These are phyloP conservation scores for Tetranychus piercei DNA, from an alignment of 2,888 invertebrate genomes.

Conservation along the genomic window DNA sequence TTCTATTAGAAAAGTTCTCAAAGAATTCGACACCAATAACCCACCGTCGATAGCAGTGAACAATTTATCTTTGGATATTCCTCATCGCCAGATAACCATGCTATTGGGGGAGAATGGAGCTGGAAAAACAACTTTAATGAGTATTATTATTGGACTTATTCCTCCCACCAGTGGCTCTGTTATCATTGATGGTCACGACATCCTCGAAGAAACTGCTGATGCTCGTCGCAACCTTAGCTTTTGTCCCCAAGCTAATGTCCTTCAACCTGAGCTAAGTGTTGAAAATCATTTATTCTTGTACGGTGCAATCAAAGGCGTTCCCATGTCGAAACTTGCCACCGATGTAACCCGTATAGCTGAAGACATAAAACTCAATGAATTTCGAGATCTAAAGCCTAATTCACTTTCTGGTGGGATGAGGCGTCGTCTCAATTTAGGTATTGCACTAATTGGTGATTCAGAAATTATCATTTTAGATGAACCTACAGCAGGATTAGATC, in stretches of 20 bases:
- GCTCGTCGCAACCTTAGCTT: slow-evolving; percentile 45
- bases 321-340: background rate
- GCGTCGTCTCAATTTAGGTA: slow-evolving; percentile 63
- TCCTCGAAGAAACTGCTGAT: slow-evolving; percentile 43
- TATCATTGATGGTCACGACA: slow-evolving; percentile 50
- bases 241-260: slow-evolving; percentile 58
- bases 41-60: slow-evolving; percentile 43
- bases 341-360: slow-evolving; percentile 20
- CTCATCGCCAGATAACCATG: slow-evolving; percentile 63
- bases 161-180: slow-evolving; percentile 51
- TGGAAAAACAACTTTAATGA: slow-evolving; percentile 61
- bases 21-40: background rate
- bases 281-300: slow-evolving; percentile 64
- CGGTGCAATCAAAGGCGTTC: slow-evolving; percentile 43
- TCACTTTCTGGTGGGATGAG: slow-evolving; percentile 78
- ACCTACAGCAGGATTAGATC: slow-evolving; percentile 80
- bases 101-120: slow-evolving; percentile 73
- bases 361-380: slow-evolving; percentile 22
- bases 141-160: slow-evolving; percentile 44
- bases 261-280: slow-evolving; percentile 63
- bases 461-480: slow-evolving; percentile 31
- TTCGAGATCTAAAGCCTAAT: slow-evolving; percentile 18
- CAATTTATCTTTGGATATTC: slow-evolving; percentile 52
- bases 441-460: slow-evolving; percentile 62
- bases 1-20: background rate